These are phyloP conservation scores for Alaudala cheleensis DNA, from an alignment of 2,113 vertebrate genomes.

Conservation along the genomic window DNA sequence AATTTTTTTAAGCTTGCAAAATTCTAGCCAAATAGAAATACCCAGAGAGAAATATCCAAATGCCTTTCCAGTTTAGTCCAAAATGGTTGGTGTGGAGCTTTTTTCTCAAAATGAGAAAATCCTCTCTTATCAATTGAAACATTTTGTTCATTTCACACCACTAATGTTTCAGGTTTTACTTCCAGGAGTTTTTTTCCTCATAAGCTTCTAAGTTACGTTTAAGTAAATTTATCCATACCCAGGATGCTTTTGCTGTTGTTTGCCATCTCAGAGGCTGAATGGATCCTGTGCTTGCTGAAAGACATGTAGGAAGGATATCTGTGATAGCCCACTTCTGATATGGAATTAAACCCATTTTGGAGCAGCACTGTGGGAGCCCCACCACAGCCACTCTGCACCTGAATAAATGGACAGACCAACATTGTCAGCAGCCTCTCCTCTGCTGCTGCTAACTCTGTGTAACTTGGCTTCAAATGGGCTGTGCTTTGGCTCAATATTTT, in stretches of 20 bases:
- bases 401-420: accelerated
- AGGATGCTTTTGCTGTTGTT: neutral
- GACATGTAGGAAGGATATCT: neutral
- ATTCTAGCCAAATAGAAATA: neutral
- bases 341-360: neutral
- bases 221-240: neutral
- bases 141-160: neutral
- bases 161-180: neutral
- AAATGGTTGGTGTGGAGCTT: neutral
- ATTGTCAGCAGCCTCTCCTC: neutral
- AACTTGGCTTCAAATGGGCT: neutral
- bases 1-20: neutral
- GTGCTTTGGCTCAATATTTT: neutral
- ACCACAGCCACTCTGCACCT: neutral
- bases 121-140: neutral
- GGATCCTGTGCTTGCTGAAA: neutral
- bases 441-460: neutral
- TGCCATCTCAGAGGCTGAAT: neutral
- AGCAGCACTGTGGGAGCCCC: neutral
- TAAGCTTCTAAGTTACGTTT: neutral
- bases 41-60: neutral
- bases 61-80: neutral
- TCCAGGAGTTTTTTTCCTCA: neutral
- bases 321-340: neutral
- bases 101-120: neutral